phyloP scores from a whole-genome alignment of 2,797 vertebrate species.

The Triplophysa bombifrons region DNA sequence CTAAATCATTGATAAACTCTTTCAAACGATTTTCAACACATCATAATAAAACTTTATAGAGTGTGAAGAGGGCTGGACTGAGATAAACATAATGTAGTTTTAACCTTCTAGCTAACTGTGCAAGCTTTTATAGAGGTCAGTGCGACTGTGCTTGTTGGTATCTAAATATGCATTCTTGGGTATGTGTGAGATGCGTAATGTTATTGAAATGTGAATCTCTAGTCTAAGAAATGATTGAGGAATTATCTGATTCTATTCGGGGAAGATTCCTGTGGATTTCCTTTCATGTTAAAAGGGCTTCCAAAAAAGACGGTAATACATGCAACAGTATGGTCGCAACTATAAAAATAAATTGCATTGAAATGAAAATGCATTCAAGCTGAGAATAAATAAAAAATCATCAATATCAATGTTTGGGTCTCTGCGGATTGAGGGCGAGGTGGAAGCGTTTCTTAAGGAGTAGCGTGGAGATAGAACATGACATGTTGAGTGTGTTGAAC shows the following conservation, averaged over 20 bases:
- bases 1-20: background rate
- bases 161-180: slow-evolving; percentile 7
- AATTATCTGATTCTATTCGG: too few relatives aligned
- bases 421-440: slow-evolving; percentile 1
- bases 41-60: background rate
- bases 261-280: background rate
- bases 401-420: background rate
- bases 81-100: slow-evolving; percentile 1
- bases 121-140: slow-evolving; percentile 1
- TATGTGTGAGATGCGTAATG: background rate
- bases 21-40: background rate
- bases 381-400: background rate
- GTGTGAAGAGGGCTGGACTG: background rate
- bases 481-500: slow-evolving; percentile 51
- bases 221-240: background rate
- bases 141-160: background rate
- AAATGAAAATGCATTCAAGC: background rate
- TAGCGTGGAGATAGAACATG: slow-evolving; percentile 44
- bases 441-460: slow-evolving; percentile 16
- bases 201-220: background rate
- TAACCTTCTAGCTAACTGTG: background rate
- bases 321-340: background rate
- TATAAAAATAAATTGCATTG: background rate
- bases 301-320: too few relatives aligned
- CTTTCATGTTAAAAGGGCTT: background rate